Conservation (phyloP, 2,797 vertebrate species). For the Tokudaia muenninki region DNA sequence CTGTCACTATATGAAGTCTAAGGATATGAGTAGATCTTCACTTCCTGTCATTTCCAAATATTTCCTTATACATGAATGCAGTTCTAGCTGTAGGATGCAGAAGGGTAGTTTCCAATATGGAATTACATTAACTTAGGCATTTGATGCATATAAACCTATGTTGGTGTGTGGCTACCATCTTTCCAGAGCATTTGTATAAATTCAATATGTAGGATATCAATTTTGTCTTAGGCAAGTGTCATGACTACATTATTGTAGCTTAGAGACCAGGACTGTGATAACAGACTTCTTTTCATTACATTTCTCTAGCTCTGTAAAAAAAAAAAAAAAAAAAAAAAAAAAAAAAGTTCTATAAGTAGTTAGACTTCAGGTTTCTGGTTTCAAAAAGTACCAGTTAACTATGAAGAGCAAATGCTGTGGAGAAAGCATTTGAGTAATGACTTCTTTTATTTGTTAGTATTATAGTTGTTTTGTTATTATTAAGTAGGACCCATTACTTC, state of each 20-base stretch:
- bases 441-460: not conserved
- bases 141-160: not conserved
- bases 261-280: not conserved
- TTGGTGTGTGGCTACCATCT: not conserved
- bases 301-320: not conserved
- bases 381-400: not conserved
- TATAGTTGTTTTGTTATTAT: not conserved
- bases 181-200: not conserved
- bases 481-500: not conserved
- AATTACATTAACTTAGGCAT: not conserved
- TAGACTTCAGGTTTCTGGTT: not conserved
- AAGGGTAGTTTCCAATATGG: not conserved
- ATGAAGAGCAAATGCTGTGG: not conserved
- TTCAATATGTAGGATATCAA: not conserved
- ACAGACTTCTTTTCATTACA: not conserved
- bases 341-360: not conserved
- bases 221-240: not conserved
- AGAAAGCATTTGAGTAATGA: not conserved
- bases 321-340: not conserved
- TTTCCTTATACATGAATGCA: not conserved
- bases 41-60: not conserved
- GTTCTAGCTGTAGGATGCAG: not conserved
- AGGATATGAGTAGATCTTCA: conserved; percentile 78
- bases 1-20: conserved; percentile 91
- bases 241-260: not conserved